These are phyloP conservation scores for Cladopsammia gracilis DNA, from an alignment of 64 coral and sea anemone species.

Conservation along the genomic window DNA sequence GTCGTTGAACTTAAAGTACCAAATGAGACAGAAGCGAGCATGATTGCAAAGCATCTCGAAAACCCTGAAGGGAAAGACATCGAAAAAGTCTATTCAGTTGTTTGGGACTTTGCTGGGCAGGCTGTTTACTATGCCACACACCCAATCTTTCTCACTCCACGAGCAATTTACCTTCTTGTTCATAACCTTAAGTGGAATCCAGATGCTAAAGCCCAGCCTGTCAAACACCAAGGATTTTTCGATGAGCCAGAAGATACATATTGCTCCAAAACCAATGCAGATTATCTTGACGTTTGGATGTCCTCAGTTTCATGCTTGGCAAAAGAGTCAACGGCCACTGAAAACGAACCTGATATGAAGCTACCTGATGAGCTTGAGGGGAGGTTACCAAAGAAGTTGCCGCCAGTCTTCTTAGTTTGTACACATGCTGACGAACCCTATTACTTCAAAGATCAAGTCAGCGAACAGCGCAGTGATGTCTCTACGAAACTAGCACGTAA, in stretches of 20 bases:
- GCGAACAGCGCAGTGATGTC: no score
- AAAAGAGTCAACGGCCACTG: background rate
- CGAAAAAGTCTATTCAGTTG: background rate
- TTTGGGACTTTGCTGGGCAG: conserved; percentile 20
- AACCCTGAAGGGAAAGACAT: no score
- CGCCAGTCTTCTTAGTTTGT: no score
- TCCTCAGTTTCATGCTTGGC: background rate
- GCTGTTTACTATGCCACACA: conserved; percentile 4
- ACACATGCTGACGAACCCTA: no score
- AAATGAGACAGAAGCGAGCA: no score
- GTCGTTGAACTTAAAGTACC: no score
- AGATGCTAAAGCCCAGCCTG: background rate
- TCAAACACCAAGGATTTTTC: background rate
- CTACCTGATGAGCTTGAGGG: background rate
- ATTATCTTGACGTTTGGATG: background rate
- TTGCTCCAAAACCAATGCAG: background rate
- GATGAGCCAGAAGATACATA: background rate
- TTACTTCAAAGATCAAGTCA: no score
- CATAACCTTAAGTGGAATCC: background rate
- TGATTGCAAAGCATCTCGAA: no score
- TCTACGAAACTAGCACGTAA: background rate
- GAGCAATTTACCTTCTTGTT: background rate
- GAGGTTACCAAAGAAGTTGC: no score
- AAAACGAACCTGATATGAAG: no score
- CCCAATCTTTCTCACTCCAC: background rate